A percentile compares a stretch with the other conserved stretches of the same genome.
These are phyloP conservation scores for Passerina amoena DNA, from an alignment of 2,113 vertebrate species.

Conservation along the genomic window DNA sequence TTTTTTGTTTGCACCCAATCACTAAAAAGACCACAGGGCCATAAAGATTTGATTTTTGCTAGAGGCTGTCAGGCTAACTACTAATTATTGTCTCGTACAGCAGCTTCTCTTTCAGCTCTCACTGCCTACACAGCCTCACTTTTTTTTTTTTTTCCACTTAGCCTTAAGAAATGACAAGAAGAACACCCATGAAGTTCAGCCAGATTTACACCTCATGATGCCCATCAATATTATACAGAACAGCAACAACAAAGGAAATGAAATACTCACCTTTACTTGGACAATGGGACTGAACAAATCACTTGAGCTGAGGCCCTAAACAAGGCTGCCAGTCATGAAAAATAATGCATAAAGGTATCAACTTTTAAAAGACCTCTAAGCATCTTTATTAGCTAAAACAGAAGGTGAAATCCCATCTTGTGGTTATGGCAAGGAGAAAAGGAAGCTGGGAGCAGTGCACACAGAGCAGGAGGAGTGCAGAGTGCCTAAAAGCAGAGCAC, in stretches of 20 bases:
- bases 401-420: not conserved
- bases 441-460: not conserved
- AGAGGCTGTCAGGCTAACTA: not conserved
- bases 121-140: not conserved
- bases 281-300: not conserved
- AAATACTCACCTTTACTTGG: not conserved
- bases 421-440: not conserved
- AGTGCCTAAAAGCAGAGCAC: not conserved
- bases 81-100: not conserved
- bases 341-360: not conserved
- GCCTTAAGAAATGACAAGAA: not conserved
- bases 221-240: not conserved
- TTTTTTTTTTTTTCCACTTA: not conserved
- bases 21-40: not conserved
- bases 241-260: not conserved
- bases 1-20: not conserved
- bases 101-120: not conserved
- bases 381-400: not conserved
- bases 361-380: not conserved
- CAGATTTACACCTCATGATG: not conserved
- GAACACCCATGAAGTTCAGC: not conserved
- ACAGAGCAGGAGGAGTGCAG: not conserved
- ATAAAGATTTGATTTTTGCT: not conserved
- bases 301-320: not conserved
- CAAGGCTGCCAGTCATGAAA: not conserved